These are phyloP conservation scores for Pluvianellus socialis DNA, from an alignment of 2,113 vertebrate species.

Conservation along the genomic window DNA sequence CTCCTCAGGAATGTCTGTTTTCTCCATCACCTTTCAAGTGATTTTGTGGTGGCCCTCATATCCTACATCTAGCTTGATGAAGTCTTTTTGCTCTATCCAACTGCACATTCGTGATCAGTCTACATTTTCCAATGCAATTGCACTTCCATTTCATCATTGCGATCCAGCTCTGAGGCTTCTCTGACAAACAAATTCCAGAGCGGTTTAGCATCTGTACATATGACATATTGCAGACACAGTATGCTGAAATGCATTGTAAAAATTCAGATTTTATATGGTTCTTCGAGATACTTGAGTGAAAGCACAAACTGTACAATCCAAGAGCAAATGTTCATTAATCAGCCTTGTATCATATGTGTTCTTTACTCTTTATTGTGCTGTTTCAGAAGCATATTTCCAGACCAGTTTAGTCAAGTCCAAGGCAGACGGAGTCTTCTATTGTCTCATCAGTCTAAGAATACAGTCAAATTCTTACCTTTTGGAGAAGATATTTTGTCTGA, in stretches of 20 bases:
- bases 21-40: background rate
- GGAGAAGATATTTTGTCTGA: constrained; percentile 48
- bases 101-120: background rate
- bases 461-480: constrained; percentile 42
- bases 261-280: constrained; percentile 1
- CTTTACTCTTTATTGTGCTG: background rate
- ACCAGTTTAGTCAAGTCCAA: background rate
- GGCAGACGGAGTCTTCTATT: background rate
- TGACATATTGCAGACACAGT: constrained; percentile 16
- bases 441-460: constrained; percentile 3
- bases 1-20: background rate
- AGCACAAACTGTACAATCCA: background rate
- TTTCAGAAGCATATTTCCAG: constrained; percentile 30
- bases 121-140: background rate
- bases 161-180: background rate
- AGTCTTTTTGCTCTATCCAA: background rate
- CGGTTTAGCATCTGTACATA: background rate
- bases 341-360: background rate
- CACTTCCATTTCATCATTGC: background rate
- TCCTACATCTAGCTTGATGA: background rate
- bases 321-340: constrained; percentile 25
- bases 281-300: background rate
- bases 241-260: background rate
- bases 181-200: constrained; percentile 17
- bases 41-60: background rate